Evolutionary conservation across 1,140 invertebrate species (phyloP).

Genomic region (Uloborus diversus): DNA sequence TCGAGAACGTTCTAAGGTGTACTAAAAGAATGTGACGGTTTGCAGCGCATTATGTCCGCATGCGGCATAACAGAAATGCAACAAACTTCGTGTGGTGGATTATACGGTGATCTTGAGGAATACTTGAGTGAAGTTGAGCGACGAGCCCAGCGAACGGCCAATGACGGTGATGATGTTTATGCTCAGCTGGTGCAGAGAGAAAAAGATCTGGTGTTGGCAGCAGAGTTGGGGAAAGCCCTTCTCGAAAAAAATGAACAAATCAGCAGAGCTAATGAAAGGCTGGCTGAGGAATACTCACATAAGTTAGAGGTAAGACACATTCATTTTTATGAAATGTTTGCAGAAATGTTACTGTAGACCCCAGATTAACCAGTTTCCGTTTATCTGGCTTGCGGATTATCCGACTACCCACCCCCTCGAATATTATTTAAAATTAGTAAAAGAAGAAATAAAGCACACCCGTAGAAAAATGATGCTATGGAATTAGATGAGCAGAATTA

Average conservation of each 20-base stretch:
- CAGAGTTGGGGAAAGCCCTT: slow-evolving; percentile 92
- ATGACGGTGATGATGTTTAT: slow-evolving; percentile 76
- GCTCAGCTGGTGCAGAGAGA: slow-evolving; percentile 90
- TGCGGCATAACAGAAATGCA: slow-evolving; percentile 57
- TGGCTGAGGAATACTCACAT: slow-evolving; percentile 85
- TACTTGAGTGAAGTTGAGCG: slow-evolving; percentile 71
- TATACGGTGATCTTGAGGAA: slow-evolving; percentile 67
- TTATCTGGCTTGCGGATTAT: too few species aligned
- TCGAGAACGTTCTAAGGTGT: slow-evolving; percentile 6
- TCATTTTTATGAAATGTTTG: too few species aligned
- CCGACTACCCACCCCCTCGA: too few species aligned
- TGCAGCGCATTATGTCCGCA: slow-evolving; percentile 44
- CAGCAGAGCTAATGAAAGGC: slow-evolving; percentile 82
- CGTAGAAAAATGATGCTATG: too few species aligned
- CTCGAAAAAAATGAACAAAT: slow-evolving; percentile 94
- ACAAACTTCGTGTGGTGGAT: slow-evolving; percentile 43
- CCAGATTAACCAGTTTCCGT: too few species aligned
- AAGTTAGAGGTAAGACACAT: slow-evolving; percentile 84
- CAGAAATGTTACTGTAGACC: too few species aligned
- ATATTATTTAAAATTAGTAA: too few species aligned
- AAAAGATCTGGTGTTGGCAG: slow-evolving; percentile 88
- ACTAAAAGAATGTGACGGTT: slow-evolving; percentile 23
- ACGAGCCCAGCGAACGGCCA: slow-evolving; percentile 49
- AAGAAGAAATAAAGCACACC: too few species aligned
- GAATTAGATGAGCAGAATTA: too few species aligned